Evolutionary conservation across 2,797 vertebrate genomes (phyloP), one percentile per base, ranked within the genome.

Genomic region (Microcaecilia unicolor): DNA sequence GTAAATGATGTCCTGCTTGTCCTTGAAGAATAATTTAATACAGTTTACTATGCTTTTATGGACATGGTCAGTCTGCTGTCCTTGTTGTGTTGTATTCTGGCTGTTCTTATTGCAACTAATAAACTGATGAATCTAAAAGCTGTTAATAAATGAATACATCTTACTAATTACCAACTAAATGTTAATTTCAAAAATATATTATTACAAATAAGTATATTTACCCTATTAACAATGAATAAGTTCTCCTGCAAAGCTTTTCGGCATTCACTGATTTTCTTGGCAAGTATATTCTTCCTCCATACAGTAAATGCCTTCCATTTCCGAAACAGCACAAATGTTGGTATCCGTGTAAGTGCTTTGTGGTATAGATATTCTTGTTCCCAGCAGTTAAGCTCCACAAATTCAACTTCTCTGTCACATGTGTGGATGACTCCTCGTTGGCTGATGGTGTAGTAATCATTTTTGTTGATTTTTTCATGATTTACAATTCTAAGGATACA

Each of bases 251-350:
- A 67, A 16, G 44, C 48, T 14, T 45, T 28, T 34, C 45, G 78
- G 45, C 76, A 84, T 28, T 21, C 26, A 9, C 22, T 51, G 41
- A 85, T 67, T 51, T 70, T 89, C 53, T 73, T 87, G 29, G 60
- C 45, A 14, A 79, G 74, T 10, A 92, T 67, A 7, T 78, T 85
- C 34, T 53, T 58, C 31, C 52, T 79, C 91, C 91, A 93, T 2
- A 81, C 31, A 1, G 33, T 62, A 48, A 93, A 91, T 6, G 82
- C 67, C 39, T 89, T 89, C 80, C 83, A 82, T 44, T 75, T 80
- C 37, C 83, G 80, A 61, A 85, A 92, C 15, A 46, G 81, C 28
- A 73, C 48, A 48, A 94, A 90, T 40, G 81, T 74, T n/a, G 85
- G 82, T 34, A 92, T 90, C 38, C 55, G 34, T 8, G 37, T 58